phyloP scores from a whole-genome alignment of 1,140 invertebrate species.

The Lasaia peninsularis region DNA sequence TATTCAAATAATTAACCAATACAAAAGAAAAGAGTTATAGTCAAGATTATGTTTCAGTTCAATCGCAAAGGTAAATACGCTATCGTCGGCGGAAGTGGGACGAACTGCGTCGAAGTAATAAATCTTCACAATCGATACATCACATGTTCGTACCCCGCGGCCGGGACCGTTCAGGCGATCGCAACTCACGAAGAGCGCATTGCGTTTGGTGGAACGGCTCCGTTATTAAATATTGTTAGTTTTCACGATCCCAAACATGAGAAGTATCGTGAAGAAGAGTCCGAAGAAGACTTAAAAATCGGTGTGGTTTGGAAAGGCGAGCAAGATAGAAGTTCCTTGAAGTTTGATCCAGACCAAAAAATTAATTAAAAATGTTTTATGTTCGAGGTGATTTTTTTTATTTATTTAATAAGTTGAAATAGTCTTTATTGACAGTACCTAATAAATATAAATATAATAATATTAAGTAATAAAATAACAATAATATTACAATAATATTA shows the following conservation, averaged over 20 bases:
- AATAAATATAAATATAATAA: too few relatives aligned
- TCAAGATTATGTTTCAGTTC: conserved; percentile 40
- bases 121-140: conserved; percentile 69
- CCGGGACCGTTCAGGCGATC: conserved; percentile 46
- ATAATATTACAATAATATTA: too few relatives aligned
- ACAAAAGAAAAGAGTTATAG: too few relatives aligned
- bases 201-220: conserved; percentile 55
- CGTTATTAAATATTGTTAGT: conserved; percentile 49
- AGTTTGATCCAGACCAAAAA: background rate
- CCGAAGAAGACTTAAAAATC: conserved; percentile 27
- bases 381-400: too few relatives aligned
- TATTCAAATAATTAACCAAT: too few relatives aligned
- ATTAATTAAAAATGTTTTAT: background rate
- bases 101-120: conserved; percentile 63
- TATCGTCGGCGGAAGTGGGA: conserved; percentile 68
- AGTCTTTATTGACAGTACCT: too few relatives aligned
- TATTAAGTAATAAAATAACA: too few relatives aligned
- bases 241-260: conserved; percentile 67
- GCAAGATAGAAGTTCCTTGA: conserved; percentile 7
- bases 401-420: too few relatives aligned
- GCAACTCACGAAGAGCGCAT: conserved; percentile 54
- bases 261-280: conserved; percentile 37
- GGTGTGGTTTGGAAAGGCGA: conserved; percentile 28
- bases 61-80: conserved; percentile 69
- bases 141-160: conserved; percentile 53